Evolutionary conservation across 2,888 invertebrate genomes (phyloP).

Genomic region (Cremastinae sp.): DNA sequence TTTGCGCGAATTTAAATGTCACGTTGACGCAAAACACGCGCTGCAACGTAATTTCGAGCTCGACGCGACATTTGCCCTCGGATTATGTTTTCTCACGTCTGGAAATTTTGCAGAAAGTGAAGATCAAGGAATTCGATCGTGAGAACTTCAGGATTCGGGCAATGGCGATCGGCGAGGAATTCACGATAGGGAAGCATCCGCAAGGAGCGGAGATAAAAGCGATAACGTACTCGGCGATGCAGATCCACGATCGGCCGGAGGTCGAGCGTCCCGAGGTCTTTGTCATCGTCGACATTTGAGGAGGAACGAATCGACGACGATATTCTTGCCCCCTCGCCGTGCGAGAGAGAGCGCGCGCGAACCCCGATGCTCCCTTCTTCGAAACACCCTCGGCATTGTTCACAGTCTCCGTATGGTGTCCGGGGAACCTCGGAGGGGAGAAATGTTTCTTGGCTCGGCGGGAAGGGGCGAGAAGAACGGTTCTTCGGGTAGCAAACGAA

Average conservation of each 20-base stretch:
- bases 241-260: constrained; percentile 88
- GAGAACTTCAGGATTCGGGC: constrained; percentile 91
- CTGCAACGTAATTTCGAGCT: too few species aligned
- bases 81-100: too few species aligned
- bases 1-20: too few species aligned
- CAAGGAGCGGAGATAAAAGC: constrained; percentile 99
- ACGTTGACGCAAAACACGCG: too few species aligned
- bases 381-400: constrained; percentile 4
- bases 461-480: constrained; percentile 37
- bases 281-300: constrained; percentile 98
- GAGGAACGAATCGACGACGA: constrained; percentile 38
- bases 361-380: not conserved
- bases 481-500: constrained; percentile 6
- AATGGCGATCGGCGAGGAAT: constrained; percentile 93
- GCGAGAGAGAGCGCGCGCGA: constrained; percentile 1
- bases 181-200: constrained; percentile 95
- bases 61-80: too few species aligned
- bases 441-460: constrained; percentile 28
- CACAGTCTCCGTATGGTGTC: constrained; percentile 19
- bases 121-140: constrained; percentile 92
- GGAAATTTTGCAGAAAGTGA: constrained; percentile 91
- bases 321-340: constrained; percentile 6
- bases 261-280: constrained; percentile 91
- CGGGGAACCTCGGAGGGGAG: constrained; percentile 3
- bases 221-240: constrained; percentile 99